These are phyloP conservation scores for Drosophila kuntzei DNA, from an alignment of 2,888 invertebrate genomes.

Conservation along the genomic window DNA sequence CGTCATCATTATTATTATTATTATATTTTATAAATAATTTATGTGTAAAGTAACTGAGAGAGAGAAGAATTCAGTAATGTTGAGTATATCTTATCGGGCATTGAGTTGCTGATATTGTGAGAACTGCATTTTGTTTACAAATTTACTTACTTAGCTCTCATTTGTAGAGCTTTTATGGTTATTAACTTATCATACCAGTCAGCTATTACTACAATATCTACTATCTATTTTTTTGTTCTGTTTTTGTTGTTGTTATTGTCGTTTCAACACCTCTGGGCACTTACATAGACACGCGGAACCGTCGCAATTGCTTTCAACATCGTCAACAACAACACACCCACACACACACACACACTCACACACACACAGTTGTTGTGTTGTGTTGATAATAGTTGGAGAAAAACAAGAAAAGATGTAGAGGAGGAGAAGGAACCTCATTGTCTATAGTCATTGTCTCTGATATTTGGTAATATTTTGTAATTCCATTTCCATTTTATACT, in stretches of 20 bases:
- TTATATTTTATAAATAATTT: conserved; percentile 11
- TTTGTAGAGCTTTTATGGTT: conserved; percentile 52
- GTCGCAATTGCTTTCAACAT: conserved; percentile 58
- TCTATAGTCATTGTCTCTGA: conserved; percentile 49
- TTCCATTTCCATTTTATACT: conserved; percentile 31
- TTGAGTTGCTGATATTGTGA: conserved; percentile 32
- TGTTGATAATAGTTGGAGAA: conserved; percentile 44
- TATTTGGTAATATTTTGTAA: conserved; percentile 49
- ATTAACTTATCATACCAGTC: conserved; percentile 53
- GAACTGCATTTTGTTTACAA: conserved; percentile 24
- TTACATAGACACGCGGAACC: conserved; percentile 30
- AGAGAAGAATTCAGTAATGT: conserved; percentile 4
- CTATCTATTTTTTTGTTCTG: conserved; percentile 34
- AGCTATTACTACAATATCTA: conserved; percentile 42
- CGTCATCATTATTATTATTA: conserved; percentile 25
- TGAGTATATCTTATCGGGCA: conserved; percentile 48
- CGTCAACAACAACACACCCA: conserved; percentile 33
- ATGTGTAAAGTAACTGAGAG: not conserved
- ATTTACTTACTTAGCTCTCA: conserved; percentile 11
- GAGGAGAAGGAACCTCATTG: conserved; percentile 53
- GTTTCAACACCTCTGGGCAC: conserved; percentile 59
- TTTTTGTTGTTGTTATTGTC: conserved; percentile 27
- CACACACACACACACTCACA: conserved; percentile 9
- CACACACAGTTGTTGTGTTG: conserved; percentile 14
- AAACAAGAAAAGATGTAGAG: conserved; percentile 17